Evolutionary conservation across 2,888 invertebrate genomes (phyloP), one percentile per base, ranked within the genome.

Genomic region (Caradrina kadenii): DNA sequence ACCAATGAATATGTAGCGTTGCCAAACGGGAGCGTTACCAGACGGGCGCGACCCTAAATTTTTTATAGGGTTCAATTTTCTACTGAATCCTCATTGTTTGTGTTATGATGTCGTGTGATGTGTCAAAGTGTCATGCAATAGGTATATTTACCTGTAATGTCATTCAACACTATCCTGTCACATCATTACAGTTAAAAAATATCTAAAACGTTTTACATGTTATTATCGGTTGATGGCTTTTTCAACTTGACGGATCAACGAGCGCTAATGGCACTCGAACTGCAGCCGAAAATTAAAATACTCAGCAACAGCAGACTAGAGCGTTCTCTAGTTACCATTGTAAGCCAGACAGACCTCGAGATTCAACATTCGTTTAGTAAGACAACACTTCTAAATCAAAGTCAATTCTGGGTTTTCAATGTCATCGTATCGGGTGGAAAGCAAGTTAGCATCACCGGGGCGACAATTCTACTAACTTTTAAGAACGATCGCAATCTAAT

Each of bases 1-100:
- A n/a, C n/a, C n/a, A n/a, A n/a, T n/a, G n/a, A n/a, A n/a, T n/a
- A n/a, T n/a, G n/a, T n/a, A n/a, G n/a, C n/a, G n/a, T n/a, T n/a
- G n/a, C n/a, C n/a, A n/a, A n/a, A n/a, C n/a, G n/a, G n/a, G n/a
- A n/a, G n/a, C n/a, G n/a, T n/a, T n/a, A n/a, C n/a, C n/a, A n/a
- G n/a, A n/a, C n/a, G n/a, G n/a, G n/a, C n/a, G n/a, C n/a, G 1
- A 62, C 21, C 69, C 49, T 54, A 26, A 48, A 15, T 15, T 53
- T 59, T 48, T 53, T 48, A 1, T 52, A 17, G 42, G 3, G 70
- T n/a, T 45, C 45, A 35, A 56, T 69, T n/a, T 48, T 13, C n/a
- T n/a, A 13, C 3, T 8, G 11, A 39, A 49, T 31, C 15, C 21
- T 42, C 19, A 19, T 31, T 22, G 2, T 52, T 52, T 26, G 31